These are phyloP conservation scores for Excalfactoria chinensis DNA, from an alignment of 2,113 vertebrate genomes.

Conservation along the genomic window DNA sequence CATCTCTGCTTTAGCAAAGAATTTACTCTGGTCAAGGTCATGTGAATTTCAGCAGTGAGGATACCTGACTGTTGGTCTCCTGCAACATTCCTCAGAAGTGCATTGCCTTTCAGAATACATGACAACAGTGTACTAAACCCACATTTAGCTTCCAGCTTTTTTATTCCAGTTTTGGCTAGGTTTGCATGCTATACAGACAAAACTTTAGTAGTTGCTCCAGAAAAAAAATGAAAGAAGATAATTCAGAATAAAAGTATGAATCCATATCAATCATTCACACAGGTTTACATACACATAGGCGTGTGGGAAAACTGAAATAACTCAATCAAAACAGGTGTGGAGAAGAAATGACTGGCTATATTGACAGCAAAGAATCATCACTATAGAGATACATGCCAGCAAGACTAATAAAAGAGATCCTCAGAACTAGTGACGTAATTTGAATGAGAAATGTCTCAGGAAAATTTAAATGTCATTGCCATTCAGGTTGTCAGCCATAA, in stretches of 20 bases:
- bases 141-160: neutral
- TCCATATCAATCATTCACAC: conserved; percentile 27
- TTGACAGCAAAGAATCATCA: conserved; percentile 13
- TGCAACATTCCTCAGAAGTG: neutral
- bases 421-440: conserved; percentile 30
- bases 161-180: conserved; percentile 10
- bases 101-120: conserved; percentile 11
- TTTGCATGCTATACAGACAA: neutral
- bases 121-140: neutral
- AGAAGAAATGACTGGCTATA: conserved; percentile 40
- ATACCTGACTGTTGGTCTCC: conserved; percentile 13
- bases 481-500: conserved; percentile 33
- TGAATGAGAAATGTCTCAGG: conserved; percentile 49
- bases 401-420: conserved; percentile 19
- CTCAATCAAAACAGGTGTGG: conserved; percentile 36
- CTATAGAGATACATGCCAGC: neutral
- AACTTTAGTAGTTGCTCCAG: neutral
- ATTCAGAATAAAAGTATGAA: conserved; percentile 33
- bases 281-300: conserved; percentile 29
- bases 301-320: conserved; percentile 48
- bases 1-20: conserved; percentile 29
- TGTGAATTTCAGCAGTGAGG: conserved; percentile 17
- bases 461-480: conserved; percentile 52
- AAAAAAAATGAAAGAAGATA: neutral
- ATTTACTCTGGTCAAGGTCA: conserved; percentile 28